Base-by-base conservation (phyloP, 1,140 invertebrate genomes). In the Drosophila guanche region DNA sequence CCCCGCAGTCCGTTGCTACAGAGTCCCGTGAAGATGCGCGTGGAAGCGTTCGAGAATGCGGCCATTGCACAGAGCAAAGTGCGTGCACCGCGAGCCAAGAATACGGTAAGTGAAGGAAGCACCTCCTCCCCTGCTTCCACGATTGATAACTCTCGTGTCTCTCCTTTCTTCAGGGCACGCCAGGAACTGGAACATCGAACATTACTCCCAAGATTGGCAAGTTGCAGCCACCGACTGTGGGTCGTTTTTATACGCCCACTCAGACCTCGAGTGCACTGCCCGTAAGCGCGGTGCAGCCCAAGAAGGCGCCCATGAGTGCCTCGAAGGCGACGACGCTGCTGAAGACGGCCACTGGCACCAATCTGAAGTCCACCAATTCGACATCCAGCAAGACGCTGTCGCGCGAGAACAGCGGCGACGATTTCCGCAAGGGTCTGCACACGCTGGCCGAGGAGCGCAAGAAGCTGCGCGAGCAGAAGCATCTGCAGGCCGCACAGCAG, bases 31-130 rank as follows among this genome's bases (percentile, higher is more conserved):
- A 94, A 94, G 68, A 93, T 94, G 76, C 92, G 93, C 20, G 93
- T 94, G 0, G 92, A 94, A 67, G 94, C 94, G 2, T 95, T 94
- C 67, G 94, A 94, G 65, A 93, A 94, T 72, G 90, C 73, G 1
- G 86, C 85, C 14, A 60, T 53, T 53, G 78, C 88, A 1, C 71
- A 86, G 7, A 37, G 12, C 16, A 77, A 48, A 62, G 8, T 68
- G 47, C 81, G 81, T 5, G 48, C 83, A 33, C 86, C 63, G 29
- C 60, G 83, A 0, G n/a, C 45, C 8, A 85, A 70, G 45, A 81
- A 85, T 6, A 45, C 58, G 56, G 80, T 86, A 66, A 46, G 80
- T 78, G 25, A 20, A 20, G 16, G 16, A 20, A n/a, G 8, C 14
- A 14, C 7, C 4, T 3, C 10, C 8, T n/a, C 0, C 27, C 16